These are phyloP conservation scores for Listronotus bonariensis DNA, from an alignment of 1,140 invertebrate species.

Conservation along the genomic window DNA sequence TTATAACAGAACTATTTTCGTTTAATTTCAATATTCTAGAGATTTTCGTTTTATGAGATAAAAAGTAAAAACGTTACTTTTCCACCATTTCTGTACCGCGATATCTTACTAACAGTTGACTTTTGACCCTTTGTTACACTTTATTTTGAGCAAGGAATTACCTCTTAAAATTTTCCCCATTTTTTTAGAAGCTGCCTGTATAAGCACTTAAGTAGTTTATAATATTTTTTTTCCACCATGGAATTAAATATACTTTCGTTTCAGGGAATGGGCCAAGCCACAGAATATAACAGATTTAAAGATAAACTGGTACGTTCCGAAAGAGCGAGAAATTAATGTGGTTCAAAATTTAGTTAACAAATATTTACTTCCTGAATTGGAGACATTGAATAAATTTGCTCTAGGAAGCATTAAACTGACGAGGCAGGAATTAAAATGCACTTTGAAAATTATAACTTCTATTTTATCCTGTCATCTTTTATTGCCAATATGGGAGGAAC, in stretches of 20 bases:
- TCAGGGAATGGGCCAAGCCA: constrained; percentile 79
- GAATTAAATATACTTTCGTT: constrained; percentile 25
- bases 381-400: constrained; percentile 60
- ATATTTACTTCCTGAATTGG: constrained; percentile 65
- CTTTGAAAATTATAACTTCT: constrained; percentile 57
- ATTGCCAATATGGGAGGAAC: constrained; percentile 66
- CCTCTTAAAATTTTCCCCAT: too few relatives aligned
- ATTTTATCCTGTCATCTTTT: constrained; percentile 62
- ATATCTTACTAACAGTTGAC: too few relatives aligned
- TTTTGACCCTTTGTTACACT: too few relatives aligned
- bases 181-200: too few relatives aligned
- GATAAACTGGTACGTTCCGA: constrained; percentile 79
- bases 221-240: too few relatives aligned
- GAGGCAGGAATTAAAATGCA: constrained; percentile 54
- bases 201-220: too few relatives aligned
- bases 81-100: too few relatives aligned
- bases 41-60: too few relatives aligned
- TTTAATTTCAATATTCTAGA: too few relatives aligned
- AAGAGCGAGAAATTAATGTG: constrained; percentile 68
- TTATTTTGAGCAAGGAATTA: too few relatives aligned
- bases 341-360: constrained; percentile 67
- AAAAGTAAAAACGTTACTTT: too few relatives aligned
- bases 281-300: constrained; percentile 68
- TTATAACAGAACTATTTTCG: too few relatives aligned
- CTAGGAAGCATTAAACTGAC: constrained; percentile 50